These are phyloP conservation scores for Micromesistius poutassou DNA, from an alignment of 2,797 vertebrate species.

Conservation along the genomic window DNA sequence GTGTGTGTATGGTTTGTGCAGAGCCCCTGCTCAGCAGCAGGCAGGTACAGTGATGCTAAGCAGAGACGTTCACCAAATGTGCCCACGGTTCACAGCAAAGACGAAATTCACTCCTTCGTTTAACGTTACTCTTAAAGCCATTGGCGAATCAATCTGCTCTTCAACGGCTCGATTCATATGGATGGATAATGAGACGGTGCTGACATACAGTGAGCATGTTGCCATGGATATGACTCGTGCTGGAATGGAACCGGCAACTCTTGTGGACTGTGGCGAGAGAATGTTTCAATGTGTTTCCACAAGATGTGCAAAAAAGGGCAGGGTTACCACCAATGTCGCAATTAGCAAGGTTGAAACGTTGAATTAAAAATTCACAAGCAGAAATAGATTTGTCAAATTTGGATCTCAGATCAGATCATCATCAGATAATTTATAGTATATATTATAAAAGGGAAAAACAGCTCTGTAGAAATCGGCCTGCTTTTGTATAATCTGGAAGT, in stretches of 20 bases:
- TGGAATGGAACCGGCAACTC: constrained; percentile 4
- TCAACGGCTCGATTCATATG: constrained; percentile 3
- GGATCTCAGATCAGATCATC: background rate
- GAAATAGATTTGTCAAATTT: background rate
- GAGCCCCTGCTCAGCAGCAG: constrained; percentile 38
- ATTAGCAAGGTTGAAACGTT: background rate
- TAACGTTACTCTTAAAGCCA: constrained; percentile 20
- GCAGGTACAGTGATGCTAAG: constrained; percentile 64
- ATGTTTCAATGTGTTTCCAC: background rate
- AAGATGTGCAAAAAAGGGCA: background rate
- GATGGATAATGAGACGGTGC: constrained; percentile 9
- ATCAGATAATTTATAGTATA: too few relatives aligned
- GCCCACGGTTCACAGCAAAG: constrained; percentile 53
- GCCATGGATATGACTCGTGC: constrained; percentile 3
- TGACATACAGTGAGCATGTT: constrained; percentile 7
- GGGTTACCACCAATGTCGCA: background rate
- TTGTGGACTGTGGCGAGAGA: background rate
- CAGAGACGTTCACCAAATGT: constrained; percentile 56
- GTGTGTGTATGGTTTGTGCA: constrained; percentile 43
- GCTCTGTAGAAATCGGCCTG: background rate
- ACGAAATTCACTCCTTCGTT: constrained; percentile 37
- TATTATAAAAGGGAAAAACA: too few relatives aligned
- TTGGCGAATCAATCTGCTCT: constrained; percentile 17
- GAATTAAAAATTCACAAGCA: background rate
- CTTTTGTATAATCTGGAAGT: background rate